Base-by-base conservation (phyloP, 2,113 vertebrate species). In the pig (Sus scrofa) region DNA sequence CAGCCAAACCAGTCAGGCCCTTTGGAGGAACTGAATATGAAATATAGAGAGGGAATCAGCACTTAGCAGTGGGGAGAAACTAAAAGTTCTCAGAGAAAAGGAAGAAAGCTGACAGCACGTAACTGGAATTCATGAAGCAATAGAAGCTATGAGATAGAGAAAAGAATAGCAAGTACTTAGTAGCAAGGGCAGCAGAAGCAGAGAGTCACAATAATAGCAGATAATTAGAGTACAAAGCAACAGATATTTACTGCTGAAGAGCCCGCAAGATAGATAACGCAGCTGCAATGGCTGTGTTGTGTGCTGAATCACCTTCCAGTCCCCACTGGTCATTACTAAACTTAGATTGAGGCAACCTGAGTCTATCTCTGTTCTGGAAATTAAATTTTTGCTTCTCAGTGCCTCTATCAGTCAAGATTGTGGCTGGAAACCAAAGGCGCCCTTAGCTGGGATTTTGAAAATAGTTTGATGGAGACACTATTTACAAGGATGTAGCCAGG, bases 351-450 rank as follows among this genome's bases (percentile, higher is more conserved):
- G 50, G 71, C 67, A 90, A 90, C 65, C 58, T 60, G 75, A 96
- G 71, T 79, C 30, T 88, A 56, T 79, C 74, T 94, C 78, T 71
- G 32, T 91, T 89, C 62, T 94, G 94, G 24, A 93, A 95, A 97
- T 95, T 63, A 86, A 93, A 91, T 75, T 58, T 86, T 88, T 82
- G 58, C 62, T n/a, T 95, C 79, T 86, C 30, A 26, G 50, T 90
- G 68, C 93, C 91, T 96, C 18, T 94, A 6, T 87, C 75, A 39
- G n/a, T 62, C 50, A 63, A 60, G 67, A 81, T 77, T 34, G 30
- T 81, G 70, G 67, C 91, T 92, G 67, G 91, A 97, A 97, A 95
- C 94, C 62, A 52, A 94, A 94, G 82, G n/a, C 37, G 92, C 26
- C 27, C 60, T 96, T 78, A 82, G 32, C 82, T 83, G 71, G 37